phyloP scores from a whole-genome alignment of 2,797 vertebrate species.

The Melanotaenia nigrans region DNA sequence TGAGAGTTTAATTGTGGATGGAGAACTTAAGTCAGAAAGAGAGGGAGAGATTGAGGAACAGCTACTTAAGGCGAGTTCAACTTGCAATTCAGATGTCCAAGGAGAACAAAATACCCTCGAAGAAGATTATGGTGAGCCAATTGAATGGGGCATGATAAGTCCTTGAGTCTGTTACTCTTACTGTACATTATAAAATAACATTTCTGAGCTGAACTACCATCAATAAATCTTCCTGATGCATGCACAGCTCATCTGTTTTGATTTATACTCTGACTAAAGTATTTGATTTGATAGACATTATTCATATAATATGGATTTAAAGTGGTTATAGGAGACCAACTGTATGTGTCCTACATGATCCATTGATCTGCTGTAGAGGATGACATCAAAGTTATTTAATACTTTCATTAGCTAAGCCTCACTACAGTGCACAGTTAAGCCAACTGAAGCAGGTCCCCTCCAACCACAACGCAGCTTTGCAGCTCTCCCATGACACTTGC shows the following conservation, averaged over 20 bases:
- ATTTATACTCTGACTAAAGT: conserved; percentile 31
- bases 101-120: conserved; percentile 64
- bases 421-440: conserved; percentile 50
- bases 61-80: conserved; percentile 76
- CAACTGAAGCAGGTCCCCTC: conserved; percentile 45
- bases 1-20: conserved; percentile 65
- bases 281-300: conserved; percentile 18
- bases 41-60: conserved; percentile 61
- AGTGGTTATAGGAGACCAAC: conserved; percentile 49
- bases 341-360: conserved; percentile 62
- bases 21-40: conserved; percentile 60
- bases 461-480: conserved; percentile 19
- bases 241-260: conserved; percentile 37
- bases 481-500: conserved; percentile 22
- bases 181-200: conserved; percentile 36
- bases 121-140: conserved; percentile 52
- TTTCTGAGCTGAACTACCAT: conserved; percentile 40
- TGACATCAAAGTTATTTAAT: conserved; percentile 58
- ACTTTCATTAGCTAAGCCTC: conserved; percentile 61
- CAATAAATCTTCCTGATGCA: conserved; percentile 25
- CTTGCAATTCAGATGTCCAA: conserved; percentile 75
- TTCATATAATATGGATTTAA: conserved; percentile 46
- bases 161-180: conserved; percentile 37
- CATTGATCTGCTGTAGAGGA: conserved; percentile 43
- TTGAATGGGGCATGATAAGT: conserved; percentile 54